Percentiles rank a stretch among this genome's conserved stretches.
Evolutionary conservation across 2,797 vertebrate species (phyloP).

Genomic region (Enteromius paludinosus): DNA sequence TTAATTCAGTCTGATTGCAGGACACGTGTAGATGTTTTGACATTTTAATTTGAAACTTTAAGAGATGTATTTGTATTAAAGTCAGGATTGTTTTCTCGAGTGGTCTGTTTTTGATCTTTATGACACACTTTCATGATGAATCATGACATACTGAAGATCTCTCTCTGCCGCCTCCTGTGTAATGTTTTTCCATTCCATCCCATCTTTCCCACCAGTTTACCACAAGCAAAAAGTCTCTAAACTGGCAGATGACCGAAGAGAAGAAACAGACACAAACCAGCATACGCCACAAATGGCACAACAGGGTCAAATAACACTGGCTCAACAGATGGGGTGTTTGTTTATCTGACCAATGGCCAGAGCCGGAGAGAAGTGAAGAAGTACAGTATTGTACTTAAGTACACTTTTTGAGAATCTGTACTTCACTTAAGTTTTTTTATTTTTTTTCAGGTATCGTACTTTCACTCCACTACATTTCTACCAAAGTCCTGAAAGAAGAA

Average conservation of each 20-base stretch:
- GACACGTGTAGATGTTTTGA: not conserved
- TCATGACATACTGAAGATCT: not conserved
- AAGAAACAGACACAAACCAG: not conserved
- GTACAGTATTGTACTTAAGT: too few relatives aligned
- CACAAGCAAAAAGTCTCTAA: constrained; percentile 43
- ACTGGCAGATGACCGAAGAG: constrained; percentile 42
- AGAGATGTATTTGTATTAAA: not conserved
- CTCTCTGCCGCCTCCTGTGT: not conserved
- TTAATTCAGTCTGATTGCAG: not conserved
- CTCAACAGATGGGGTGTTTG: not conserved
- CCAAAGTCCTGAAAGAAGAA: too few relatives aligned
- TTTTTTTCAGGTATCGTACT: too few relatives aligned
- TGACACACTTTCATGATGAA: not conserved
- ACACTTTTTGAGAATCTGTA: too few relatives aligned
- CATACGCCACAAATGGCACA: not conserved
- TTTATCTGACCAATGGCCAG: not conserved
- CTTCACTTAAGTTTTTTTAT: too few relatives aligned
- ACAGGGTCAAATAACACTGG: constrained; percentile 7
- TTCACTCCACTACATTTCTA: too few relatives aligned
- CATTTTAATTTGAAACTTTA: too few relatives aligned
- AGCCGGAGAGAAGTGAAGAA: too few relatives aligned
- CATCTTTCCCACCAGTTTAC: not conserved
- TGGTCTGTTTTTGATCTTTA: not conserved
- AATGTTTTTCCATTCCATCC: not conserved
- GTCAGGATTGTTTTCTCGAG: not conserved